Percentiles rank a stretch among this genome's conserved stretches.
These are phyloP conservation scores for Helleia helle DNA, from an alignment of 2,888 invertebrate genomes.

Conservation along the genomic window DNA sequence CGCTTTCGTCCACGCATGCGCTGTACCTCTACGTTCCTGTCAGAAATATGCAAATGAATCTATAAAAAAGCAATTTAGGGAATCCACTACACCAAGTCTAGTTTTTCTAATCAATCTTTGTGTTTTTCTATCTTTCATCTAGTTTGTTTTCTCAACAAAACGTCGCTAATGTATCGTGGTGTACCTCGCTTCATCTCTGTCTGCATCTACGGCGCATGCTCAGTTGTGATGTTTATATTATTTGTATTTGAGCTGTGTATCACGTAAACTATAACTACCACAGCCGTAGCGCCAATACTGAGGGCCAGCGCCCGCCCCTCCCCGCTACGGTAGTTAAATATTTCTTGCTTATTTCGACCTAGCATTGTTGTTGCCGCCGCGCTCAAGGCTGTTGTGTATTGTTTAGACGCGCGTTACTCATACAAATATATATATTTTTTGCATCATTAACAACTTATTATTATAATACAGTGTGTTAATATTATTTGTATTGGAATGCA, in stretches of 20 bases:
- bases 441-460: slow-evolving; percentile 19
- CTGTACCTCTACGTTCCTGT: slow-evolving; percentile 41
- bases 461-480: neutral
- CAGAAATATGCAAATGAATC: slow-evolving; percentile 72
- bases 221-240: slow-evolving; percentile 73
- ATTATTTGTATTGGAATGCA: slow-evolving; percentile 33
- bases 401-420: slow-evolving; percentile 58
- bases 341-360: slow-evolving; percentile 75
- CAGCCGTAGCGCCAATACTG: slow-evolving; percentile 73
- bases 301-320: slow-evolving; percentile 66
- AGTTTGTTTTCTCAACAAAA: neutral
- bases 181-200: slow-evolving; percentile 41
- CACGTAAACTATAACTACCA: slow-evolving; percentile 76
- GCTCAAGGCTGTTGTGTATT: slow-evolving; percentile 69
- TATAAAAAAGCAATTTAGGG: slow-evolving; percentile 57
- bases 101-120: slow-evolving; percentile 22
- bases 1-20: slow-evolving; percentile 49
- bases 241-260: slow-evolving; percentile 76
- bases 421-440: slow-evolving; percentile 44
- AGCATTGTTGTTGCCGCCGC: slow-evolving; percentile 74
- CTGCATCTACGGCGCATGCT: slow-evolving; percentile 61
- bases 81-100: slow-evolving; percentile 39
- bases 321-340: slow-evolving; percentile 72
- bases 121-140: slow-evolving; percentile 3
- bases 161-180: neutral